Base-by-base conservation (phyloP, 2,888 invertebrate genomes). In the Dasypogon diadema region DNA sequence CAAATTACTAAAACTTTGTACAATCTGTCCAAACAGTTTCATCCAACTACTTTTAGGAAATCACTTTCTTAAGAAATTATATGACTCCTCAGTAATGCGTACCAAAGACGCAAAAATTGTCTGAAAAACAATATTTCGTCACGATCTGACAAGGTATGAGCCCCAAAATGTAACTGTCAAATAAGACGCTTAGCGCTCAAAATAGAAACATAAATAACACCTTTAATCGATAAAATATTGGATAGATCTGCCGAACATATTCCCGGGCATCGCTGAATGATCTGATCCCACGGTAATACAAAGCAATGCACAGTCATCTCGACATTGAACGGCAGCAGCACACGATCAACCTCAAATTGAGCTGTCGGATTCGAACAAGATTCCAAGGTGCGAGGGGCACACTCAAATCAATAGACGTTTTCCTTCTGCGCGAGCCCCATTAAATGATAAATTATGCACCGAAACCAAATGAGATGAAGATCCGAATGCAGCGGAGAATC, bases 141-240 rank as follows among this genome's bases (percentile, higher is more conserved):
- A n/a, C n/a, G n/a, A n/a, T n/a, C n/a, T 42, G 42, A 42, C 42
- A 42, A 0, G 12, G n/a, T 42, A 42, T 42, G 1, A 42, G 12
- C 6, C 8, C 42, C 42, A 12, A 6, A 76, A 72, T 73, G 54
- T 72, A 76, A 72, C 72, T 73, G 73, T 76, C 76, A 73, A 73
- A 76, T 60, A 56, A 26, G 73, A 76, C 72, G 63, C 68, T 76
- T 73, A 73, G 51, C 72, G 51, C 76, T 72, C 73, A 70, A 76
- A 76, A 72, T 73, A 72, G 63, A 76, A 73, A 76, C 73, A 76
- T 73, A 76, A 76, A 76, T 76, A 63, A 73, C 26, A 60, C 54
- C 34, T 60, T 48, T 58, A 73, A 76, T 73, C 73, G 70, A 75
- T 75, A 70, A 54, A 75, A 63, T 63, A 63, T 63, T 42, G 37